Evolutionary conservation across 1,140 invertebrate species (phyloP).

Genomic region (Zaprionus davidi): DNA sequence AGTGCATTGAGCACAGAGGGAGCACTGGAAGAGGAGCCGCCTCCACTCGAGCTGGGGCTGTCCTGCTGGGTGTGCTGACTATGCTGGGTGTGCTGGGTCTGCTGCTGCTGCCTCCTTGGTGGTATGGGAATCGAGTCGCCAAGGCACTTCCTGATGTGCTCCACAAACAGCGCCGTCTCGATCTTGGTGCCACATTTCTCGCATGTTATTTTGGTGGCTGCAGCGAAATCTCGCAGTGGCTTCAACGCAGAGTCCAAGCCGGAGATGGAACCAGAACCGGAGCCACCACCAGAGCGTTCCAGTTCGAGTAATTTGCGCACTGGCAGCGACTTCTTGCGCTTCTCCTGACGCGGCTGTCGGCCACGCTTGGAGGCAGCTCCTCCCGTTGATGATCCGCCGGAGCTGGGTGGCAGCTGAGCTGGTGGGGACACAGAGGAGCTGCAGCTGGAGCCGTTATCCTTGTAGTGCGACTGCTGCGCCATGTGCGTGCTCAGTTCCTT

Average conservation of each 20-base stretch:
- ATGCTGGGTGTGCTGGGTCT: no score
- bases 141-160: slow-evolving; percentile 94
- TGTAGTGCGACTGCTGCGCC: slow-evolving; percentile 99
- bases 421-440: slow-evolving; percentile 87
- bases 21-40: slow-evolving; percentile 78
- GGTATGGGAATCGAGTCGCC: slow-evolving; percentile 88
- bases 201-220: slow-evolving; percentile 94
- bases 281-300: slow-evolving; percentile 90
- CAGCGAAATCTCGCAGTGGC: slow-evolving; percentile 86
- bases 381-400: slow-evolving; percentile 15
- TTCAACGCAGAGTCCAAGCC: slow-evolving; percentile 88
- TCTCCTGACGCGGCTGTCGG: slow-evolving; percentile 92
- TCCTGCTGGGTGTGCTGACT: slow-evolving; percentile 35
- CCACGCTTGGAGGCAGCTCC: slow-evolving; percentile 87
- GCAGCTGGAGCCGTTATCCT: slow-evolving; percentile 87
- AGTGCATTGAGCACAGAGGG: slow-evolving; percentile 97
- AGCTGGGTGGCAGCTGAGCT: slow-evolving; percentile 5
- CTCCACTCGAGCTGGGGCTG: slow-evolving; percentile 84
- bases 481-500: slow-evolving; percentile 99
- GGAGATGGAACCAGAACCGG: slow-evolving; percentile 84
- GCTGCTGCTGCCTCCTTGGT: slow-evolving; percentile 44
- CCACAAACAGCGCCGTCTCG: slow-evolving; percentile 95
- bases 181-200: slow-evolving; percentile 98
- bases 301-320: slow-evolving; percentile 95
- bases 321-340: slow-evolving; percentile 96